phyloP scores from a whole-genome alignment of 2,113 vertebrate species.

The Zosterops pallidus region DNA sequence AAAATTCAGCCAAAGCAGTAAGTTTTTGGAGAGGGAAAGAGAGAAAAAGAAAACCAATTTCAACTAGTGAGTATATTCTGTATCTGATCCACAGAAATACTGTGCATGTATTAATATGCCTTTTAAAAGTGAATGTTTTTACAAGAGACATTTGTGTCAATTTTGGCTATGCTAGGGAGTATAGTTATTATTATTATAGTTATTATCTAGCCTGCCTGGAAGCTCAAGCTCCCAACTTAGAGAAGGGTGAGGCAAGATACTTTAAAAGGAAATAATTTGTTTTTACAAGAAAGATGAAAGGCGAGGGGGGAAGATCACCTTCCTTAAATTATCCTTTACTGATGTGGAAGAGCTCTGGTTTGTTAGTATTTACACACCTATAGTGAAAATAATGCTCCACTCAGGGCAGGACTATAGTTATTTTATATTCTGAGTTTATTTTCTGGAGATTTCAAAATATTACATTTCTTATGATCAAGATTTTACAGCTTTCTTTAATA shows the following conservation, averaged over 20 bases:
- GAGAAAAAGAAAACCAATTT: background rate
- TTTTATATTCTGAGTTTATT: background rate
- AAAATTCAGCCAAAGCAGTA: background rate
- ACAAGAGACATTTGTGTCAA: background rate
- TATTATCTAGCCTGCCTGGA: background rate
- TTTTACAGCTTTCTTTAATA: background rate
- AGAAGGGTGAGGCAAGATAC: background rate
- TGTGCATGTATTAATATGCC: background rate
- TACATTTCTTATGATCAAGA: background rate
- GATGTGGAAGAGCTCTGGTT: background rate
- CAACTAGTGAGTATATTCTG: background rate
- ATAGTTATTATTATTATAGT: background rate
- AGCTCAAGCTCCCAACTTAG: background rate
- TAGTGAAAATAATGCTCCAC: background rate
- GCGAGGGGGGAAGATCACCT: background rate
- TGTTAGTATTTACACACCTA: background rate
- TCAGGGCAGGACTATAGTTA: background rate
- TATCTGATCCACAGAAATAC: background rate
- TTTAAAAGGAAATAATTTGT: background rate
- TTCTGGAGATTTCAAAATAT: background rate
- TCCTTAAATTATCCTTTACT: background rate
- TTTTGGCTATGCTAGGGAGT: background rate
- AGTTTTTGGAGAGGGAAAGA: background rate
- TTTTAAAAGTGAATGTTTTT: background rate
- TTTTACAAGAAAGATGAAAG: background rate